These are phyloP conservation scores for Coregonus clupeaformis DNA, from an alignment of 2,113 vertebrate genomes.

Conservation along the genomic window DNA sequence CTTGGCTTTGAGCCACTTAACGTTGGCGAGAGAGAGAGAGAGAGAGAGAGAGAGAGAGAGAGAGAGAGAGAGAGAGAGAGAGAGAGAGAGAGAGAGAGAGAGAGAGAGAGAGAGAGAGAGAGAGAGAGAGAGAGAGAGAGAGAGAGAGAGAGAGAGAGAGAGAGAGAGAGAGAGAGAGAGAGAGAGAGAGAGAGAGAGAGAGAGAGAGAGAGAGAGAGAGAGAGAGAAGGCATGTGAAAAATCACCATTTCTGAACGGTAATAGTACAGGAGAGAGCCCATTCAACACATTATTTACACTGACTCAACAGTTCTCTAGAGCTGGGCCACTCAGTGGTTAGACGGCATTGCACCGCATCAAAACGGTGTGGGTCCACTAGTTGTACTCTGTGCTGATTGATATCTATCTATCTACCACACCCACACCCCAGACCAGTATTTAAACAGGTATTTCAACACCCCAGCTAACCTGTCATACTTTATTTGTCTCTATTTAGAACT, in stretches of 20 bases:
- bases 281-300: constrained; percentile 38
- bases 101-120: too few species aligned
- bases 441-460: constrained; percentile 7
- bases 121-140: too few species aligned
- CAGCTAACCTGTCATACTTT: neutral
- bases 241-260: constrained; percentile 71
- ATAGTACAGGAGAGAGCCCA: constrained; percentile 31
- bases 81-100: too few species aligned
- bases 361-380: constrained; percentile 12
- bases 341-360: constrained; percentile 10
- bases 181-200: too few species aligned
- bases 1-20: constrained; percentile 99
- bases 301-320: constrained; percentile 44
- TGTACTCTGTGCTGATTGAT: neutral
- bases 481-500: neutral
- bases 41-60: too few species aligned
- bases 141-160: too few species aligned
- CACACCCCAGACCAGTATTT: neutral
- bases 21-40: constrained; percentile 82
- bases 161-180: too few species aligned
- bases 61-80: too few species aligned
- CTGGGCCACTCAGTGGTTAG: constrained; percentile 12
- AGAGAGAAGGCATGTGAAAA: constrained; percentile 74
- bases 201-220: constrained; percentile 76
- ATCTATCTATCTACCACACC: constrained; percentile 34